Conservation (phyloP, 2,113 vertebrate genomes). For the Narcine bancroftii region DNA sequence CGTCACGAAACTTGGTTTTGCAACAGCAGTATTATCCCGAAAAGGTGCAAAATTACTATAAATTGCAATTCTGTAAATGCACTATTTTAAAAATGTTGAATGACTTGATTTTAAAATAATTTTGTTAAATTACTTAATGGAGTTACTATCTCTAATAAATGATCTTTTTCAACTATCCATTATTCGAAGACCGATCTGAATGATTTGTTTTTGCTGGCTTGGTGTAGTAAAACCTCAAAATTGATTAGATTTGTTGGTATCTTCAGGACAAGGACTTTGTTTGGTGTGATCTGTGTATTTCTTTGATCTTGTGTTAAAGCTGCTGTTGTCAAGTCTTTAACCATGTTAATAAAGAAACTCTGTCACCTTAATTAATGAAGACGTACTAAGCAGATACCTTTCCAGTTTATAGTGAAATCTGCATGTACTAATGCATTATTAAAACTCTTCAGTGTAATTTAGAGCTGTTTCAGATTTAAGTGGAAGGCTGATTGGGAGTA, state of each 20-base stretch:
- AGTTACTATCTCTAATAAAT: no score
- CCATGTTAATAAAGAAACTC: background rate
- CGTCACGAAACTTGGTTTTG: no score
- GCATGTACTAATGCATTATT: no score
- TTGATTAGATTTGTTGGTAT: constrained; percentile 31
- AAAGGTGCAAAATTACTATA: no score
- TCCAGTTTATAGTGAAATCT: background rate
- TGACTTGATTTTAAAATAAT: no score
- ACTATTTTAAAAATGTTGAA: no score
- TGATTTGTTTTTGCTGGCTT: constrained; percentile 41
- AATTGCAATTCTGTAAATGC: background rate
- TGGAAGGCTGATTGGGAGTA: background rate
- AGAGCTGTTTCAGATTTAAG: background rate
- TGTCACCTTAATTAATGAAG: background rate
- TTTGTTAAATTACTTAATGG: no score
- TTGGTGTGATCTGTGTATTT: background rate
- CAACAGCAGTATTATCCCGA: no score
- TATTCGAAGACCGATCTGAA: background rate
- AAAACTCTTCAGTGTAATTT: background rate
- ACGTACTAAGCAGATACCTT: background rate
- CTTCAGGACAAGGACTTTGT: background rate
- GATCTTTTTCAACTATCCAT: no score
- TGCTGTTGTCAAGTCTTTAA: background rate
- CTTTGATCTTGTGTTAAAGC: no score
- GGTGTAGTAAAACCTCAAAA: constrained; percentile 8